A percentile compares a stretch with the other conserved stretches of the same genome.
phyloP scores from a whole-genome alignment of 2,113 vertebrate genomes.

The Genyomyrus donnyi region DNA sequence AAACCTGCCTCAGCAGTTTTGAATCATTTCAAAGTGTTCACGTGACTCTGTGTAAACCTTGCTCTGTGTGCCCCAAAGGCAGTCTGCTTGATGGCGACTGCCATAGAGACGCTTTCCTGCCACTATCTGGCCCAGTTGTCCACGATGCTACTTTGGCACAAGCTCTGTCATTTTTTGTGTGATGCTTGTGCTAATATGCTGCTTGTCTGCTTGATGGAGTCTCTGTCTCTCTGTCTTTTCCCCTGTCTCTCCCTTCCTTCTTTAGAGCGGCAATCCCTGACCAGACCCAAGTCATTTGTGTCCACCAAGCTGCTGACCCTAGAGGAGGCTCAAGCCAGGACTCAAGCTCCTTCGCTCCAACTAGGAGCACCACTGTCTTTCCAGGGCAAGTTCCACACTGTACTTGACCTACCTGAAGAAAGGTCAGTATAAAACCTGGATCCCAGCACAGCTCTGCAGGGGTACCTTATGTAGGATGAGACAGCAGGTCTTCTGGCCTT shows the following conservation, averaged over 20 bases:
- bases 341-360: conserved; percentile 53
- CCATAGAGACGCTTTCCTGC: background rate
- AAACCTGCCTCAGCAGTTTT: background rate
- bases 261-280: conserved; percentile 59
- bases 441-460: background rate
- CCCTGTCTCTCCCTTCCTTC: background rate
- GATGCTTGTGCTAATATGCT: background rate
- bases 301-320: conserved; percentile 65
- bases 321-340: conserved; percentile 71
- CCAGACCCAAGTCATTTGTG: conserved; percentile 67
- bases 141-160: background rate
- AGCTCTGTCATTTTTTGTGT: background rate
- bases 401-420: conserved; percentile 41
- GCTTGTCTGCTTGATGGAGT: background rate
- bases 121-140: background rate
- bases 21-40: background rate
- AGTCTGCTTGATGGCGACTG: background rate
- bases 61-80: background rate
- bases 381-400: conserved; percentile 44
- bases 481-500: background rate
- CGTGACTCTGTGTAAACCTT: background rate
- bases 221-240: background rate
- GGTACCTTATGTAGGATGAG: background rate
- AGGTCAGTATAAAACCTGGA: conserved; percentile 31
- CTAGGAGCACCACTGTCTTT: conserved; percentile 36